These are phyloP conservation scores for Litoditis marina DNA, from an alignment of 2,888 invertebrate species.

Conservation along the genomic window DNA sequence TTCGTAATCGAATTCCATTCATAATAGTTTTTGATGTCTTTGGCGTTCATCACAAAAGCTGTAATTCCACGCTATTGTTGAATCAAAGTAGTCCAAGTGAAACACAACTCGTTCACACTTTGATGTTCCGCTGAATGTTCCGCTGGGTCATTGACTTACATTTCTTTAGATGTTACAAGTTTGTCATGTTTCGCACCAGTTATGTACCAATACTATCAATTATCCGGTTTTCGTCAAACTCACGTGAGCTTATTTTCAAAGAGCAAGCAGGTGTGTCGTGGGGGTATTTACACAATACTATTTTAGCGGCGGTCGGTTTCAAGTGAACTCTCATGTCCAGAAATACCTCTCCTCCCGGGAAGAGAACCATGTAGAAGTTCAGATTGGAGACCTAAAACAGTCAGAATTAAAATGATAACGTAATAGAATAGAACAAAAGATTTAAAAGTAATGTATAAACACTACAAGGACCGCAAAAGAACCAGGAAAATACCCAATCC, in stretches of 20 bases:
- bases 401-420: neutral
- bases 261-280: conserved; percentile 55
- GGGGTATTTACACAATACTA: conserved; percentile 59
- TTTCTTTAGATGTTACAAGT: neutral
- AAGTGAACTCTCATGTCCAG: conserved; percentile 52
- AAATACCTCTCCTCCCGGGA: conserved; percentile 57
- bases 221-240: conserved; percentile 10
- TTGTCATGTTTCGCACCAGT: neutral
- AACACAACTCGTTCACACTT: no score
- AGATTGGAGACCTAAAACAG: conserved; percentile 44
- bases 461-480: no score
- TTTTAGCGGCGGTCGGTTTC: conserved; percentile 47
- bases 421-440: neutral
- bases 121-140: no score
- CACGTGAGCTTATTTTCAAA: conserved; percentile 56
- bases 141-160: neutral
- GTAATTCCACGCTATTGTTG: no score
- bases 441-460: no score
- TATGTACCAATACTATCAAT: neutral
- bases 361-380: conserved; percentile 58
- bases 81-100: no score
- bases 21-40: no score
- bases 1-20: no score
- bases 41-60: no score
- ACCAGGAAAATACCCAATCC: no score